These are phyloP conservation scores for Eristalis arbustorum DNA, from an alignment of 2,888 invertebrate species.

Conservation along the genomic window DNA sequence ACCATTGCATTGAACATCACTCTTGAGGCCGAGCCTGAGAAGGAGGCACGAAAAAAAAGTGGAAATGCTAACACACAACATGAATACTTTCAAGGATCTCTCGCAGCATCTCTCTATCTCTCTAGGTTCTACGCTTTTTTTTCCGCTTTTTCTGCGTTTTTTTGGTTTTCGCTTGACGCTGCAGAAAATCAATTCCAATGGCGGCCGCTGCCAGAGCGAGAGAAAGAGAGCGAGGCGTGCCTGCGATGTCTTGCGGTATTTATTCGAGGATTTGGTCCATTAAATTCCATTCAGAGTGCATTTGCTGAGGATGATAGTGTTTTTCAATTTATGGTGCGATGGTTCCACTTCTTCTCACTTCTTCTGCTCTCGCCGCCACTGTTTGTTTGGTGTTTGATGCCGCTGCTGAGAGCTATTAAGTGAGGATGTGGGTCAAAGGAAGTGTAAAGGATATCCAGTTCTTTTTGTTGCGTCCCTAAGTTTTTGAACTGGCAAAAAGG, in stretches of 20 bases:
- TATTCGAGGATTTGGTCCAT: conserved; percentile 60
- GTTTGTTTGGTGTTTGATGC: neutral
- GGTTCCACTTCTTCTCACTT: neutral
- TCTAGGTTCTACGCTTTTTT: neutral
- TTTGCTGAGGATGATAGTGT: conserved; percentile 38
- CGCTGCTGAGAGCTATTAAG: neutral
- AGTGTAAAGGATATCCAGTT: neutral
- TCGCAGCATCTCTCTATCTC: neutral
- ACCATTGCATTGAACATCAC: conserved; percentile 3
- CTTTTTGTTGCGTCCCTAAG: too few relatives aligned
- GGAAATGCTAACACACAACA: conserved; percentile 25
- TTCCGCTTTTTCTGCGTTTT: neutral
- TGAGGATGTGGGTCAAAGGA: neutral
- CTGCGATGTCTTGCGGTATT: conserved; percentile 17
- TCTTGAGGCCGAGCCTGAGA: neutral
- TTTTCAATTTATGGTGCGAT: conserved; percentile 27
- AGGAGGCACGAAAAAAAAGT: neutral
- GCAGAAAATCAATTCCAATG: conserved; percentile 60
- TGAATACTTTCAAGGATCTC: conserved; percentile 55
- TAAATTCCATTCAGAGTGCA: conserved; percentile 56
- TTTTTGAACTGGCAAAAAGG: neutral
- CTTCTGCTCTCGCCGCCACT: too few relatives aligned
- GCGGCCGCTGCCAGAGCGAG: neutral
- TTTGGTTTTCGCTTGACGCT: conserved; percentile 5
- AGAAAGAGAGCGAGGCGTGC: conserved; percentile 13